Evolutionary conservation across 2,888 invertebrate genomes (phyloP), one percentile per base, ranked within the genome.

Genomic region (Cacoxenus indagator): DNA sequence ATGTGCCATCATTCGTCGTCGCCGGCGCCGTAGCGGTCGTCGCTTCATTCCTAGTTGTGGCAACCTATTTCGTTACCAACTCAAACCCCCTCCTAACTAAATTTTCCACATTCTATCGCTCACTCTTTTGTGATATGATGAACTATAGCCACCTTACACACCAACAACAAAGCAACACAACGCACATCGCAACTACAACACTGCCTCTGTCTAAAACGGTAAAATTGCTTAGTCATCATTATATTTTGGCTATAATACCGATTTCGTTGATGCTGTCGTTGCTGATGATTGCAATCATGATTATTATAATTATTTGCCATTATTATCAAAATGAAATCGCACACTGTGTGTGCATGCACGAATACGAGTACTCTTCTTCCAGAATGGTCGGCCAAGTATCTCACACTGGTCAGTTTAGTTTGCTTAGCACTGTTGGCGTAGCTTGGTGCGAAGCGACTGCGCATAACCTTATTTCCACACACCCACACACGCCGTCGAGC

Each of bases 321-420:
- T 83, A 81, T 82, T 81, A 82, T 81, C 84, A 81, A 81, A 81
- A 83, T 82, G 82, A 73, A 83, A 81, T 81, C 81, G 84, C 84
- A 77, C 76, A 76, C 75, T 69, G 74, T 64, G 24, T 4, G 24
- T 55, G 24, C 6, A 11, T 14, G 4, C 26, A 26, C n/a, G 51
- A n/a, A n/a, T 17, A 19, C 8, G 51, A 51, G 51, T 8, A n/a
- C n/a, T n/a, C n/a, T n/a, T n/a, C n/a, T n/a, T n/a, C n/a, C n/a
- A n/a, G n/a, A n/a, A n/a, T n/a, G n/a, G n/a, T n/a, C n/a, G n/a
- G n/a, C n/a, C n/a, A n/a, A n/a, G n/a, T n/a, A n/a, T n/a, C n/a
- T n/a, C n/a, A n/a, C n/a, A n/a, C n/a, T 24, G 26, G 54, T 24
- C 54, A 24, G 11, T 2, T 43, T 37, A 22, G 37, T 2, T 27